Conservation (phyloP, 2,797 vertebrate species). For the Benthosema pterotum region DNA sequence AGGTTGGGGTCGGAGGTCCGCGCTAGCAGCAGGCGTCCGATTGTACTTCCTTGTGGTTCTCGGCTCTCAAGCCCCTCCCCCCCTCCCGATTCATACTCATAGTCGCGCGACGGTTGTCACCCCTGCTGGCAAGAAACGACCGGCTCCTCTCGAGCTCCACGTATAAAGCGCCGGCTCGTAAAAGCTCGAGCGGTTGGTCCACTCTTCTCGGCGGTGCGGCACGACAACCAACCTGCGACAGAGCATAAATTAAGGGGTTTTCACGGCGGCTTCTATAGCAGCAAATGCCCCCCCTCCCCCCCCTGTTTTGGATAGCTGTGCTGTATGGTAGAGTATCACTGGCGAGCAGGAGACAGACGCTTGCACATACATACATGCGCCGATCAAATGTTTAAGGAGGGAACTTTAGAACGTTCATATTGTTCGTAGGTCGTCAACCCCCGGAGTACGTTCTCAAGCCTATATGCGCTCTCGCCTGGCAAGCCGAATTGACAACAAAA, state of each 20-base stretch:
- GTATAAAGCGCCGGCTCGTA: too few species aligned
- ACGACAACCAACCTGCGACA: too few species aligned
- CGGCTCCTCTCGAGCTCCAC: too few species aligned
- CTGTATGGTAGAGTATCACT: constrained; percentile 76
- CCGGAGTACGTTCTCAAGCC: background rate
- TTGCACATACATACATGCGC: constrained; percentile 27
- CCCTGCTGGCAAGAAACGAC: too few species aligned
- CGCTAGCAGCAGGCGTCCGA: constrained; percentile 53
- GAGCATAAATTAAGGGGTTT: too few species aligned
- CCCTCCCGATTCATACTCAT: too few species aligned
- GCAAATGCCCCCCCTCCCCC: constrained; percentile 46
- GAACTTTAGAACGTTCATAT: background rate
- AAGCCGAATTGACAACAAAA: constrained; percentile 7
- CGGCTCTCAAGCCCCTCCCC: constrained; percentile 65
- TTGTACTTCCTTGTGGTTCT: constrained; percentile 72
- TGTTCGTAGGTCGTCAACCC: background rate
- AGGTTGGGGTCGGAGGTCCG: constrained; percentile 73
- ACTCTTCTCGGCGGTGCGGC: too few species aligned
- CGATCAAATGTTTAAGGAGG: constrained; percentile 9
- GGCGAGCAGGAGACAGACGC: constrained; percentile 67
- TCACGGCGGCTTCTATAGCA: constrained; percentile 72
- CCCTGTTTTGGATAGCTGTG: constrained; percentile 66
- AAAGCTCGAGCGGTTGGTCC: too few species aligned
- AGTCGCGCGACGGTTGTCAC: too few species aligned
- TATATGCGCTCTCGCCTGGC: background rate